Evolutionary conservation across 2,888 invertebrate species (phyloP), one percentile per base, ranked within the genome.

Genomic region (Balanococcus diminutus): DNA sequence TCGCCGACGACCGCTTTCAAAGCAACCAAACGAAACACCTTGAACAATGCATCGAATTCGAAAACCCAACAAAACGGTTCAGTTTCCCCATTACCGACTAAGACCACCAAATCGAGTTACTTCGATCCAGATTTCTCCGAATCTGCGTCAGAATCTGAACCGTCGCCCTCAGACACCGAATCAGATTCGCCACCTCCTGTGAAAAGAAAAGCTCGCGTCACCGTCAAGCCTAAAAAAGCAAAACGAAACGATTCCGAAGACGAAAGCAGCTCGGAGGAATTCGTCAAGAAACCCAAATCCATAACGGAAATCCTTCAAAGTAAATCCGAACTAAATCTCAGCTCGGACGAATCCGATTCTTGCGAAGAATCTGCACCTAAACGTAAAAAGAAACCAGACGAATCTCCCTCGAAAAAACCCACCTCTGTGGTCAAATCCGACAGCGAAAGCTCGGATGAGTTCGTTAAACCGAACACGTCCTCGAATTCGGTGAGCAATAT

Each of bases 81-180:
- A 0, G 11, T 36, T 79, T n/a, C 19, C 16, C n/a, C 36, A 11
- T 4, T 36, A 19, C 16, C 72, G 16, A 79, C 1, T 14, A 61
- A 31, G 5, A 51, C 42, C 2, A 31, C 46, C 3, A 85, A 85
- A 51, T 85, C 85, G 36, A 85, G 75, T 51, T 85, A 85, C n/a
- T 85, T 85, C 19, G 85, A 85, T 25, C 85, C 85, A 8, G 85
- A 46, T n/a, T 51, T 61, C 8, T 83, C 83, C 0, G 83, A 79
- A n/a, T n/a, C n/a, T n/a, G n/a, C n/a, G n/a, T n/a, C n/a, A 6
- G 32, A 72, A 72, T 72, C 72, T 0, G 75, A 75, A 39, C n/a
- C n/a, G n/a, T n/a, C n/a, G n/a, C n/a, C n/a, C n/a, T 84, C 84
- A 6, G 84, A 84, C 22, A 39, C 14, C 16, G 85, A 25, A 42